Evolutionary conservation across 2,113 vertebrate genomes (phyloP), one percentile per base, ranked within the genome.

Genomic region (Haemorhous mexicanus): DNA sequence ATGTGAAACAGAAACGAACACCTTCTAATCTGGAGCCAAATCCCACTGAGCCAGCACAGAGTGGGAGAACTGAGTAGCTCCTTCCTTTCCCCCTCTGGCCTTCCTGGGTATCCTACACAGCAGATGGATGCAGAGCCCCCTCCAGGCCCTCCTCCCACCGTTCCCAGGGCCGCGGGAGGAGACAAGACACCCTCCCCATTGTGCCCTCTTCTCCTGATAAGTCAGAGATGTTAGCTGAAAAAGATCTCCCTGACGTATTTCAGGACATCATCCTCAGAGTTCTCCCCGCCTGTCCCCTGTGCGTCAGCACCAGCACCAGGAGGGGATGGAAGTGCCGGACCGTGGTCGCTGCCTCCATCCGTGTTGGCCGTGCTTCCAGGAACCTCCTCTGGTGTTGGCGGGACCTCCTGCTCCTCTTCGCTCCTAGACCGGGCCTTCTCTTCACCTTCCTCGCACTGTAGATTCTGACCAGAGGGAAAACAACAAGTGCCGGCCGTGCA

Each of bases 221-320:
- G 35, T 33, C 7, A 2, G 24, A 52, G 16, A 30, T 7, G 1
- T 95, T 35, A 98, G 55, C 94, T 97, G 93, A 98, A 98, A 74
- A 98, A 98, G 32, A 98, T 98, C 92, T 98, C 98, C 69, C 97
- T 90, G 78, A 98, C 98, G 0, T 97, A 98, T 85, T 97, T 98
- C 73, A 98, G 73, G 17, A 22, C 87, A 30, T 98, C 98, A 0
- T 97, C 97, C 11, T 92, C 37, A 2, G 96, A 84, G 16, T 97
- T 73, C 39, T 86, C 50, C 0, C 44, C 10, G 49, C n/a, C 80
- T 6, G 78, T 47, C 44, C 37, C 56, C 47, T 87, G 30, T 11
- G 53, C 14, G 0, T 30, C 32, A 33, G 55, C 69, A 15, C 4
- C 32, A 1, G 80, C 4, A 4, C 3, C 41, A 21, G 74, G 13